These are phyloP conservation scores for Teleopsis dalmanni DNA, from an alignment of 1,140 invertebrate genomes.

Conservation along the genomic window DNA sequence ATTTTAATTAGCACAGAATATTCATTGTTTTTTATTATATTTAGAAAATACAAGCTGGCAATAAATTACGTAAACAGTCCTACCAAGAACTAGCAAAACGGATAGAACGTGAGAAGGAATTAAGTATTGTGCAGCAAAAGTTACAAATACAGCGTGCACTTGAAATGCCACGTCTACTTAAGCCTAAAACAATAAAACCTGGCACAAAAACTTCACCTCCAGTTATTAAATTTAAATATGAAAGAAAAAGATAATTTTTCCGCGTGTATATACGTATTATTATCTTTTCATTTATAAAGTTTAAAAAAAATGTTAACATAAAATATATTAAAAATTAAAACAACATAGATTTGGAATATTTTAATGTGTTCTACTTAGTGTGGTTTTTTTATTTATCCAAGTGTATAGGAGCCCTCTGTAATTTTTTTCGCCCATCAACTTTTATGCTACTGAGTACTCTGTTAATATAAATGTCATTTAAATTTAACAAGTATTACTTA, in stretches of 20 bases:
- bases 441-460: no score
- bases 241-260: conserved; percentile 70
- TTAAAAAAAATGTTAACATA: no score
- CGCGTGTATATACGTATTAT: no score
- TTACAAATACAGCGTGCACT: conserved; percentile 70
- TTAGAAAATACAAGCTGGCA: conserved; percentile 15
- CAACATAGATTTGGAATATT: no score
- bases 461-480: no score
- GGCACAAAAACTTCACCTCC: conserved; percentile 66
- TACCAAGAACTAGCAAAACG: conserved; percentile 77
- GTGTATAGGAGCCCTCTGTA: no score
- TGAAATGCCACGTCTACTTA: conserved; percentile 57
- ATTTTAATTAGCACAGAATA: background rate
- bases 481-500: no score
- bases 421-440: no score
- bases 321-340: no score
- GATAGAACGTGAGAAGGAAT: conserved; percentile 72
- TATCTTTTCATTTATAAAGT: no score
- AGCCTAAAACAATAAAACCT: conserved; percentile 57
- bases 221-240: conserved; percentile 78
- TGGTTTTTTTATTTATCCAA: no score
- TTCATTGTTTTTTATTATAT: background rate
- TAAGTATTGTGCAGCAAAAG: conserved; percentile 75
- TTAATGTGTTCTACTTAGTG: no score
- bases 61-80: conserved; percentile 21